phyloP scores from a whole-genome alignment of 2,888 invertebrate species.

The Danaus chrysippus region DNA sequence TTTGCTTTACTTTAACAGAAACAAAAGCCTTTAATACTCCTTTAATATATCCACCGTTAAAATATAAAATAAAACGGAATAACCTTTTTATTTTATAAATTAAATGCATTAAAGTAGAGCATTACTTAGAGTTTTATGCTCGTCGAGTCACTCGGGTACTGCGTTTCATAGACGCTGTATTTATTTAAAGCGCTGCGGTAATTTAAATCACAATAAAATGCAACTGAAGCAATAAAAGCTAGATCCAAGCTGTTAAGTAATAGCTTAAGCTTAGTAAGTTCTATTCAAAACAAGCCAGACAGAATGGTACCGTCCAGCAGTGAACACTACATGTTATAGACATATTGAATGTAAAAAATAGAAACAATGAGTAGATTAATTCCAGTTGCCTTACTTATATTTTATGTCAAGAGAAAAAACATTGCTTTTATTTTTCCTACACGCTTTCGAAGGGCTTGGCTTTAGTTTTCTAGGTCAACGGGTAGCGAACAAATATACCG shows the following conservation, averaged over 20 bases:
- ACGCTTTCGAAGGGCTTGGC: slow-evolving; percentile 16
- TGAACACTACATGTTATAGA: not conserved
- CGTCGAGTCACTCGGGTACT: not conserved
- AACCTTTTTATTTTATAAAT: no score
- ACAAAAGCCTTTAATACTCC: no score
- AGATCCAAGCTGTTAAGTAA: not conserved
- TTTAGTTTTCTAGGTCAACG: slow-evolving; percentile 35
- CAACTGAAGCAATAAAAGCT: slow-evolving; percentile 1
- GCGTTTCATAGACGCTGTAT: not conserved
- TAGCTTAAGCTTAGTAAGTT: not conserved
- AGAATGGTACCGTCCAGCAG: not conserved
- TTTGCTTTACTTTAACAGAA: no score
- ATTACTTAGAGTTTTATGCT: not conserved
- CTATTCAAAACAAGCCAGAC: not conserved
- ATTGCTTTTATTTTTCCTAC: slow-evolving; percentile 10
- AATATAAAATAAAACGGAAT: no score
- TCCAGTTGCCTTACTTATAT: slow-evolving; percentile 1
- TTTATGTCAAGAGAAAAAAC: slow-evolving; percentile 8
- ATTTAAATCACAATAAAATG: slow-evolving; percentile 1
- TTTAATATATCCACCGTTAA: no score
- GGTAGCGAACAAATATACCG: slow-evolving; percentile 26
- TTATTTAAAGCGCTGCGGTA: not conserved
- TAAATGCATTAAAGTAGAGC: not conserved
- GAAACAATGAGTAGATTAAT: not conserved
- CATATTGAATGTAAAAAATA: not conserved